Percentiles rank a stretch among this genome's conserved stretches.
These are phyloP conservation scores for Caenorhabditis wallacei DNA, from an alignment of 2,888 invertebrate species.

Conservation along the genomic window DNA sequence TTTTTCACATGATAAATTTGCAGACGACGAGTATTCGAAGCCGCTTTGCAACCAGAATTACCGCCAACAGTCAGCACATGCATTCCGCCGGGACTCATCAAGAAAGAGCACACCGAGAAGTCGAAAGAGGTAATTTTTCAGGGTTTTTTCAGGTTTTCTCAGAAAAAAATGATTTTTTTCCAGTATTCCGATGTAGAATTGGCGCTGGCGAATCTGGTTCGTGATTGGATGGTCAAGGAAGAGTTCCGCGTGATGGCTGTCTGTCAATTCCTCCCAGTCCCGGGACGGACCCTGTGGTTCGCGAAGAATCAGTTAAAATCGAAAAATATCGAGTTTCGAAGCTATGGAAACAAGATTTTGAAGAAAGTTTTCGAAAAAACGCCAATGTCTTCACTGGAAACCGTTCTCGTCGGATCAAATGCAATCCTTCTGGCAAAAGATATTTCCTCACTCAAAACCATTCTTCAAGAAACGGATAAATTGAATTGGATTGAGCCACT, in stretches of 20 bases:
- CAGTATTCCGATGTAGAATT: slow-evolving; percentile 79
- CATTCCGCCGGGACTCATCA: slow-evolving; percentile 63
- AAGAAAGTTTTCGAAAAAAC: slow-evolving; percentile 79
- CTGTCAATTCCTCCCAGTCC: slow-evolving; percentile 79
- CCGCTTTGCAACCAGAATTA: slow-evolving; percentile 75
- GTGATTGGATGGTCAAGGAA: slow-evolving; percentile 76
- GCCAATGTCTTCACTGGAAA: slow-evolving; percentile 73
- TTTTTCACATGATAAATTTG: slow-evolving; percentile 9
- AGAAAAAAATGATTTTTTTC: slow-evolving; percentile 43
- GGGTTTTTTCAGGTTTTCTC: too few species aligned
- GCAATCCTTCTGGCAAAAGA: slow-evolving; percentile 78
- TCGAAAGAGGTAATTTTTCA: slow-evolving; percentile 48
- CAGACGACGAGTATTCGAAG: slow-evolving; percentile 77
- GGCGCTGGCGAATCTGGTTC: slow-evolving; percentile 78
- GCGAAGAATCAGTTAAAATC: slow-evolving; percentile 80
- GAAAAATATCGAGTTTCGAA: slow-evolving; percentile 78
- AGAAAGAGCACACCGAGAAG: slow-evolving; percentile 50
- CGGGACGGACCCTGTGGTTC: slow-evolving; percentile 77
- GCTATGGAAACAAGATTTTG: slow-evolving; percentile 78
- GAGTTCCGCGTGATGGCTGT: slow-evolving; percentile 79
- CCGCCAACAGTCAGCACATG: slow-evolving; percentile 68
- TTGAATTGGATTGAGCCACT: slow-evolving; percentile 78
- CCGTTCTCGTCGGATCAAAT: slow-evolving; percentile 69
- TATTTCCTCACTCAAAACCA: slow-evolving; percentile 69
- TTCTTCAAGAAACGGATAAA: slow-evolving; percentile 76